Conservation (phyloP, 2,797 vertebrate species). For the Acipenser ruthenus region DNA sequence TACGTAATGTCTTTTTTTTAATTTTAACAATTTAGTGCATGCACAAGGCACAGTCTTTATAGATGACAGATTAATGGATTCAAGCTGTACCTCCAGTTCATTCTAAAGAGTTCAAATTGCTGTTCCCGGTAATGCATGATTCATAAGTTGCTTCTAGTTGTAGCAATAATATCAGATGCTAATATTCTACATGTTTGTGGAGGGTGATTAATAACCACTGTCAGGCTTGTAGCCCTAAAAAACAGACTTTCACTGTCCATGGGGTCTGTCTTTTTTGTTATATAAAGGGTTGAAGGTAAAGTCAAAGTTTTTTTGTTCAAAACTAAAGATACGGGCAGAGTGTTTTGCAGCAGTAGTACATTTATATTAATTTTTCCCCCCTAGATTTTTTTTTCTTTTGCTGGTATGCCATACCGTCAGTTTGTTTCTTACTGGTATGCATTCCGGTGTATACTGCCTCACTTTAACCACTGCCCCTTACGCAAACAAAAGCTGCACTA, state of each 20-base stretch:
- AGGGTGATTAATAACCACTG: not conserved
- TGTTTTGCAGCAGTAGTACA: no score
- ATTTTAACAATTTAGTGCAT: slow-evolving; percentile 3
- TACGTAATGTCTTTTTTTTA: not conserved
- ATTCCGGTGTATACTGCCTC: no score
- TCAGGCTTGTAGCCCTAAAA: not conserved
- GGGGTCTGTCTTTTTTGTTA: no score
- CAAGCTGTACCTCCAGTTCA: slow-evolving; percentile 8
- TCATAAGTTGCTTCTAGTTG: slow-evolving; percentile 8
- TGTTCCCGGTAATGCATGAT: slow-evolving; percentile 4
- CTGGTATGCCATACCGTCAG: no score
- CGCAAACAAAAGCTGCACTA: no score
- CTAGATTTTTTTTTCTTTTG: no score
- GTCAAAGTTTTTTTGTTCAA: no score
- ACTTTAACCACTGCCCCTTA: no score
- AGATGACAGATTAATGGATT: slow-evolving; percentile 10
- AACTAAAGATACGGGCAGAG: no score
- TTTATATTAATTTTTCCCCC: no score
- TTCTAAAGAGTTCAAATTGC: slow-evolving; percentile 14
- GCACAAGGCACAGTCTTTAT: not conserved
- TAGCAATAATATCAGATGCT: slow-evolving; percentile 1
- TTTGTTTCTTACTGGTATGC: no score
- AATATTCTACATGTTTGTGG: not conserved
- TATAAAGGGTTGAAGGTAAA: no score
- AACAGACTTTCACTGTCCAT: not conserved